Evolutionary conservation across 2,113 vertebrate species (phyloP).

Genomic region (Merops nubicus): DNA sequence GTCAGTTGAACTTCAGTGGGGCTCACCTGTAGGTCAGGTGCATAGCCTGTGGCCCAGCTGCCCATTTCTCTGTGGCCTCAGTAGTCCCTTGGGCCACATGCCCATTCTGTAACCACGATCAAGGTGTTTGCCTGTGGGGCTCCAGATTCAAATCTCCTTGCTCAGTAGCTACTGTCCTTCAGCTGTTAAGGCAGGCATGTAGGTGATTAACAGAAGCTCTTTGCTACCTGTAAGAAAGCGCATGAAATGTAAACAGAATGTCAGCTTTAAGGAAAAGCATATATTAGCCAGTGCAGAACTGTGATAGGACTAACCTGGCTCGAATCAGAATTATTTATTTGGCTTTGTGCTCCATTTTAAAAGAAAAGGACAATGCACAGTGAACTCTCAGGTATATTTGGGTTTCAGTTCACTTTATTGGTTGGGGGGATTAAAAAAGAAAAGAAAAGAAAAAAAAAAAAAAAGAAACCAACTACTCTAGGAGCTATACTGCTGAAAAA

Average conservation of each 20-base stretch:
- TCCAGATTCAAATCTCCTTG: not conserved
- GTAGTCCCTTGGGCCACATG: too few species aligned
- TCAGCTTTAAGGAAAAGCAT: not conserved
- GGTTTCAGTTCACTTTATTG: not conserved
- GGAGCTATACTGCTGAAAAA: not conserved
- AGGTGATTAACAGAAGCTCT: not conserved
- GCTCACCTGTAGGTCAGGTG: too few species aligned
- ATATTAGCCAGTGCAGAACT: not conserved
- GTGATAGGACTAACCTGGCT: not conserved
- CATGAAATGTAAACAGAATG: not conserved
- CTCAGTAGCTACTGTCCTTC: not conserved
- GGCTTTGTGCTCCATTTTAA: not conserved
- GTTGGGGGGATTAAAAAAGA: not conserved
- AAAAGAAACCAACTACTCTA: rapidly evolving
- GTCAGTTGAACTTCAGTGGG: too few species aligned
- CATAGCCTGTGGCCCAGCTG: too few species aligned
- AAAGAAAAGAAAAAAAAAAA: not conserved
- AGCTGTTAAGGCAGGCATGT: not conserved
- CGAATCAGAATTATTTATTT: not conserved
- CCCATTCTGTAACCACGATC: too few species aligned
- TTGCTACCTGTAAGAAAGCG: not conserved
- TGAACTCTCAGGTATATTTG: not conserved
- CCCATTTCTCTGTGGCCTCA: too few species aligned
- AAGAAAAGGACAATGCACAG: not conserved
- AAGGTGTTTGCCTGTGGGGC: too few species aligned